A percentile compares a stretch with the other conserved stretches of the same genome.
Conservation (phyloP, 2,797 vertebrate genomes). For the Cossypha dichroa region DNA sequence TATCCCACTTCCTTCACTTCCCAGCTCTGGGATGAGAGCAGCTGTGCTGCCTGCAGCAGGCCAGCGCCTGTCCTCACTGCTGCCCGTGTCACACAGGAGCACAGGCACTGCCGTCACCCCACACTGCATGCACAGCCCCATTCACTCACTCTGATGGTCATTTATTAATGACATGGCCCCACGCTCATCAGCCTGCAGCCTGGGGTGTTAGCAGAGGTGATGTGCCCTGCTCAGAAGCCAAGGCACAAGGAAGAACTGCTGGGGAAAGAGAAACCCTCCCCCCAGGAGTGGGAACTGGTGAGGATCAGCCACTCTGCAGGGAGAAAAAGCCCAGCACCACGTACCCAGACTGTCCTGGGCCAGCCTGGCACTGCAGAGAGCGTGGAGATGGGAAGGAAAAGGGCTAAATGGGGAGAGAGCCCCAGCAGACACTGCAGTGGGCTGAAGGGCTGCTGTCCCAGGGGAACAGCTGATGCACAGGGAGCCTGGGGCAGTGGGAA, state of each 20-base stretch:
- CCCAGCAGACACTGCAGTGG: background rate
- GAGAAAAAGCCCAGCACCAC: accelerated
- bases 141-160: background rate
- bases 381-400: background rate
- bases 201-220: background rate
- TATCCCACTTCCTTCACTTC: background rate
- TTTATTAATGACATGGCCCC: background rate
- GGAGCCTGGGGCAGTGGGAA: background rate
- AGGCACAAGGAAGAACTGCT: background rate
- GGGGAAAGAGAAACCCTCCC: background rate
- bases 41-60: background rate
- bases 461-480: background rate
- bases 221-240: background rate
- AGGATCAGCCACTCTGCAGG: accelerated
- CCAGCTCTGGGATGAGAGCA: background rate
- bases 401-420: background rate
- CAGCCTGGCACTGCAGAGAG: background rate
- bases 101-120: accelerated
- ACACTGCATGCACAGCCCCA: accelerated
- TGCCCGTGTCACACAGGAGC: background rate
- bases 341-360: background rate
- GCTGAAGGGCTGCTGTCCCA: background rate
- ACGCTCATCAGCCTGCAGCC: background rate
- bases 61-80: background rate
- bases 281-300: background rate